phyloP scores from a whole-genome alignment of 2,797 vertebrate genomes.

The Streptopelia turtur region DNA sequence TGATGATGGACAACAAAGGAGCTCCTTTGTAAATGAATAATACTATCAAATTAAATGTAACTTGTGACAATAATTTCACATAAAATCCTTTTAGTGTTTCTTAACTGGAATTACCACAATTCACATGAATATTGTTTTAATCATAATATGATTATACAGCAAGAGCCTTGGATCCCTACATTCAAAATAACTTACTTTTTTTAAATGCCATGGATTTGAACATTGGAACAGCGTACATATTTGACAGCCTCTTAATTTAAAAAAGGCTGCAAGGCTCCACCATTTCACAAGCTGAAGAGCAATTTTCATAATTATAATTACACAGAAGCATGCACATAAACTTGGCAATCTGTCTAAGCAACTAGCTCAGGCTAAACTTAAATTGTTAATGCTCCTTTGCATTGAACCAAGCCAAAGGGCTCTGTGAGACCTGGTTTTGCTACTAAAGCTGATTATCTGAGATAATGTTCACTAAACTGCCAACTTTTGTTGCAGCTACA shows the following conservation, averaged over 20 bases:
- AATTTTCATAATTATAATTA: conserved; percentile 73
- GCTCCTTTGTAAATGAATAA: background rate
- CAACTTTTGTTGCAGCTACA: conserved; percentile 64
- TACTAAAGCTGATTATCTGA: conserved; percentile 76
- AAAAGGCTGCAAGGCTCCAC: conserved; percentile 37
- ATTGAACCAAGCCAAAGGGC: conserved; percentile 60
- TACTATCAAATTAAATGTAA: background rate
- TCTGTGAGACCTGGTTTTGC: conserved; percentile 46
- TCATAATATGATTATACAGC: background rate
- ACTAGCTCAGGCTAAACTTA: conserved; percentile 57
- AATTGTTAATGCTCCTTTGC: conserved; percentile 53
- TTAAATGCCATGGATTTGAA: background rate
- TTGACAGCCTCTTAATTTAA: conserved; percentile 61
- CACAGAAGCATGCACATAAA: conserved; percentile 72
- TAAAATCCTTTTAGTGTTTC: background rate
- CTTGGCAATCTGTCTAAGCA: conserved; percentile 52
- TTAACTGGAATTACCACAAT: conserved; percentile 12
- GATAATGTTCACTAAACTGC: conserved; percentile 66
- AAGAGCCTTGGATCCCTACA: background rate
- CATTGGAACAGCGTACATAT: background rate
- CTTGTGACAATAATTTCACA: background rate
- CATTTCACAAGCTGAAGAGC: conserved; percentile 55
- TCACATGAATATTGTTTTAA: conserved; percentile 10
- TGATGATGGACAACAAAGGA: background rate
- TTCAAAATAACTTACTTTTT: conserved; percentile 32